These are phyloP conservation scores for Plutomurus gul DNA, from an alignment of 1,140 invertebrate genomes.

Conservation along the genomic window DNA sequence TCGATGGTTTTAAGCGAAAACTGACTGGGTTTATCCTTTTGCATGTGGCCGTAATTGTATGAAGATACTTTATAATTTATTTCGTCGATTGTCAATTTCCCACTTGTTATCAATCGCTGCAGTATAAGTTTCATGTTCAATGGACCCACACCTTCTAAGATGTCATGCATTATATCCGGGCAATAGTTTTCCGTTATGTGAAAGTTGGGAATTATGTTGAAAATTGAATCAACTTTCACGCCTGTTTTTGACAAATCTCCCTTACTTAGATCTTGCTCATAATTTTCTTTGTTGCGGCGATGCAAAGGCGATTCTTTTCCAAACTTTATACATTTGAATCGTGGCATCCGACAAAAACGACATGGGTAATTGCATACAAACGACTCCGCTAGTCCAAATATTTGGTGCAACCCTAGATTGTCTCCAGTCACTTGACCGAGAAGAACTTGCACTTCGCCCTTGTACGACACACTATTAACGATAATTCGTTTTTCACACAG, in stretches of 20 bases:
- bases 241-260: slow-evolving; percentile 36
- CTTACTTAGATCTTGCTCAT: not conserved
- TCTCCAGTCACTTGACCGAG: slow-evolving; percentile 55
- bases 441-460: slow-evolving; percentile 52
- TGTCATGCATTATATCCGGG: slow-evolving; percentile 58
- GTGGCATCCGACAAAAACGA: slow-evolving; percentile 53
- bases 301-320: not conserved
- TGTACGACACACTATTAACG: slow-evolving; percentile 38
- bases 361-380: slow-evolving; percentile 54
- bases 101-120: not conserved
- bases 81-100: not conserved
- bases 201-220: slow-evolving; percentile 55
- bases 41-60: not conserved
- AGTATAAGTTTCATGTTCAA: not conserved
- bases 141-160: slow-evolving; percentile 56
- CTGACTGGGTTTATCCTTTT: not conserved
- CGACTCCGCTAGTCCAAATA: slow-evolving; percentile 55
- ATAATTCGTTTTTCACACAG: slow-evolving; percentile 54
- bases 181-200: slow-evolving; percentile 56
- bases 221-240: slow-evolving; percentile 56
- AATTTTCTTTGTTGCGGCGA: not conserved
- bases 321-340: not conserved
- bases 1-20: not conserved
- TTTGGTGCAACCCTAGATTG: slow-evolving; percentile 56
- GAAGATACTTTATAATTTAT: not conserved